Evolutionary conservation across 2,797 vertebrate species (phyloP).

Genomic region (Ctenochaetus hawaiiensis): DNA sequence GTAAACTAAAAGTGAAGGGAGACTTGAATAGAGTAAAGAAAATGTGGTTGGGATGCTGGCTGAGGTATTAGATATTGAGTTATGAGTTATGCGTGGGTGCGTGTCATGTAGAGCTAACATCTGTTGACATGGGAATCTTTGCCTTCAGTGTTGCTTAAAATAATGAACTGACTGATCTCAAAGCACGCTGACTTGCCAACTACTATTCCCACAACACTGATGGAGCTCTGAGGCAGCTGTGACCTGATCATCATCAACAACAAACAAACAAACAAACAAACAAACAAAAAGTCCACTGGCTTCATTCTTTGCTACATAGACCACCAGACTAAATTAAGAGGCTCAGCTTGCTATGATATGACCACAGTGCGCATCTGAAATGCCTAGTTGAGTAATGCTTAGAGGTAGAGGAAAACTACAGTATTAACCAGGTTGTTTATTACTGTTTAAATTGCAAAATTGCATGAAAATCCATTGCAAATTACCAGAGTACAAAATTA

Average conservation of each 20-base stretch:
- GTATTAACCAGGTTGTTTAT: background rate
- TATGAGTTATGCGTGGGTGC: slow-evolving; percentile 11
- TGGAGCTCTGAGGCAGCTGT: background rate
- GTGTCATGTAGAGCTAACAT: slow-evolving; percentile 18
- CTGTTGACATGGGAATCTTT: slow-evolving; percentile 22
- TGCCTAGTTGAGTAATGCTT: background rate
- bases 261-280: background rate
- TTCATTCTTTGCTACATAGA: background rate
- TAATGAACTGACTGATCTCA: slow-evolving; percentile 18
- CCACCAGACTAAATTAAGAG: background rate
- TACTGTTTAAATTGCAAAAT: background rate
- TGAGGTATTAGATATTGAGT: slow-evolving; percentile 16
- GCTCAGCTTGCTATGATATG: background rate
- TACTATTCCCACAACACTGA: slow-evolving; percentile 12
- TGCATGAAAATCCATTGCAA: background rate
- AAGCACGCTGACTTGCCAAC: background rate
- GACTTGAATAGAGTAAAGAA: slow-evolving; percentile 4
- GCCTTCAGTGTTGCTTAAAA: slow-evolving; percentile 37
- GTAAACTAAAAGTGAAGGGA: background rate
- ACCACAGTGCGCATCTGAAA: background rate
- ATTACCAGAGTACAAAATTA: background rate
- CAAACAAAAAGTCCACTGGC: background rate
- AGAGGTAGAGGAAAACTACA: background rate
- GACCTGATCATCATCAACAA: background rate
- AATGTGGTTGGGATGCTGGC: slow-evolving; percentile 10